These are phyloP conservation scores for Polydrusus cervinus DNA, from an alignment of 2,888 invertebrate species.

Conservation along the genomic window DNA sequence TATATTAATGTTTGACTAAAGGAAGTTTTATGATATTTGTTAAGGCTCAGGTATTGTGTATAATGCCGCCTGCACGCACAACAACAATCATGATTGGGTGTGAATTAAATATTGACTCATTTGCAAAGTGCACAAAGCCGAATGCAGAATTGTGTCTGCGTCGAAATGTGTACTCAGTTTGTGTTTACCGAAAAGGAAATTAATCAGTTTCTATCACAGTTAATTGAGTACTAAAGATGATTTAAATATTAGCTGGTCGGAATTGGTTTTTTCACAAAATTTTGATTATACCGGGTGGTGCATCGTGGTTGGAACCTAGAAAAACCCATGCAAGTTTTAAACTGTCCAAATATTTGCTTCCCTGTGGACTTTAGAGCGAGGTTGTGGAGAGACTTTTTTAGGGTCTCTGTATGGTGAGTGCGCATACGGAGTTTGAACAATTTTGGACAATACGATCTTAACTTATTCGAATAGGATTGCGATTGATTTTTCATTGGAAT, in stretches of 20 bases:
- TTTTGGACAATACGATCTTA: too few species aligned
- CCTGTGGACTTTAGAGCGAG: too few species aligned
- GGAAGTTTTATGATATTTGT: neutral
- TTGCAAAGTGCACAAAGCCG: slow-evolving; percentile 25
- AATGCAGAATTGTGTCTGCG: slow-evolving; percentile 13
- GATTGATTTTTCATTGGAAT: too few species aligned
- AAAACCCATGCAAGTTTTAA: too few species aligned
- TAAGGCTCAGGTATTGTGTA: neutral
- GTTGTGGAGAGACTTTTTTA: too few species aligned
- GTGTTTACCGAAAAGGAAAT: slow-evolving; percentile 27
- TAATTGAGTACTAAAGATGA: neutral
- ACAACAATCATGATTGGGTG: slow-evolving; percentile 34
- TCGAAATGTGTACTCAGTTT: slow-evolving; percentile 17
- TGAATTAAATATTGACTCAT: slow-evolving; percentile 41
- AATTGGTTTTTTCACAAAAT: too few species aligned
- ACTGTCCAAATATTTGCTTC: too few species aligned
- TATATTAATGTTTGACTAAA: neutral
- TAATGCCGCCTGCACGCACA: neutral
- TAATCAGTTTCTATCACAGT: slow-evolving; percentile 17
- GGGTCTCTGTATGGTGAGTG: too few species aligned
- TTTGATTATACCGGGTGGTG: too few species aligned
- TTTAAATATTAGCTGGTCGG: neutral
- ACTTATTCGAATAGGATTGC: too few species aligned
- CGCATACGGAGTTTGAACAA: too few species aligned
- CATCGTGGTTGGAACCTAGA: too few species aligned